A percentile compares a stretch with the other conserved stretches of the same genome.
Conservation (phyloP, 2,888 invertebrate genomes). For the Diarsia mendica region DNA sequence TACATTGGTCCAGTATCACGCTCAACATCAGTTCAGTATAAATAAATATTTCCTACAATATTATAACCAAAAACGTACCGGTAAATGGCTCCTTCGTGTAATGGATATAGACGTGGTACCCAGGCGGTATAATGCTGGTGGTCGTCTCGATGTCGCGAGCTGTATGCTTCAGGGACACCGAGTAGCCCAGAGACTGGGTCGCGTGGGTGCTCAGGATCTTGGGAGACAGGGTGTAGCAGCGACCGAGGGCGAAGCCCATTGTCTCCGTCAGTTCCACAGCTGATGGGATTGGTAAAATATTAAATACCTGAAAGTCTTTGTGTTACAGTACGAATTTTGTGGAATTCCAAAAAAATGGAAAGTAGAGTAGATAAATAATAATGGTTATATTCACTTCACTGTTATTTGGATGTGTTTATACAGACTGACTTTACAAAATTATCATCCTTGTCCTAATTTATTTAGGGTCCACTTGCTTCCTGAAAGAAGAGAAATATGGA, state of each 20-base stretch:
- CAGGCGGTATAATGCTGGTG: conserved; percentile 81
- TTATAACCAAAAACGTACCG: conserved; percentile 76
- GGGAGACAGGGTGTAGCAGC: conserved; percentile 91
- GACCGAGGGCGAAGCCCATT: conserved; percentile 89
- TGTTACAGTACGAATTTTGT: not conserved
- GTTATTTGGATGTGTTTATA: not conserved
- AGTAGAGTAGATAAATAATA: not conserved
- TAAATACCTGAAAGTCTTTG: not conserved
- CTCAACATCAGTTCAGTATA: not conserved
- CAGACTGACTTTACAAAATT: not conserved
- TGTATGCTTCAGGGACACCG: conserved; percentile 90
- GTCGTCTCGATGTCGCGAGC: conserved; percentile 76
- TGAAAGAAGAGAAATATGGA: too few species aligned
- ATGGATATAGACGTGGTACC: conserved; percentile 91
- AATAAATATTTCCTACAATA: not conserved
- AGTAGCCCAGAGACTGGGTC: conserved; percentile 89
- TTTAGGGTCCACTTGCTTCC: too few species aligned
- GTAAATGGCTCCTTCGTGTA: conserved; percentile 91
- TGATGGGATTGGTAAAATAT: conserved; percentile 65
- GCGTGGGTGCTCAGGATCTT: conserved; percentile 81
- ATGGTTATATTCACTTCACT: not conserved
- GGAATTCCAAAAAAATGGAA: not conserved
- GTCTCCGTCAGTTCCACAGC: conserved; percentile 87
- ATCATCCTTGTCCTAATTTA: too few species aligned
- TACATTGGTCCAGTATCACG: not conserved